Base-by-base conservation (phyloP, 2,797 vertebrate genomes). In the Danio jaintianensis region DNA sequence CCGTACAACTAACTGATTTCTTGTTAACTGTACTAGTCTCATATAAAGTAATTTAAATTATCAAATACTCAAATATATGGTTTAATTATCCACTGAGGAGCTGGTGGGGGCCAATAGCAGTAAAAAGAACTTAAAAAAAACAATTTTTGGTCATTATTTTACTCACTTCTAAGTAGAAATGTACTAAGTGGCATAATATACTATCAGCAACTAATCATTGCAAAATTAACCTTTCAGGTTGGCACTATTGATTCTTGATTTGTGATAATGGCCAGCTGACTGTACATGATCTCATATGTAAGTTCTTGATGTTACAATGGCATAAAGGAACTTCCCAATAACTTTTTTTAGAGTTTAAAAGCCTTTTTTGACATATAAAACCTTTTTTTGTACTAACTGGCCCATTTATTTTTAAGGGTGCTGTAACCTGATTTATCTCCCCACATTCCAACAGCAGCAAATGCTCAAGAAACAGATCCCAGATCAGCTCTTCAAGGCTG, bases 401-500 rank as follows among this genome's bases (percentile, higher is more conserved):
- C 45, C 42, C 20, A 6, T 56, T 76, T n/a, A 5, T 50, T 50
- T 69, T 42, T 61, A 70, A 61, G 1, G 29, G n/a, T 20, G 36
- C 42, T 78, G 55, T 9, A 59, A 78, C 22, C 13, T 11, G n/a
- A 59, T 68, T 69, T 78, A 59, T 70, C 66, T 71, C 47, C 9
- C 15, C 36, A 50, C 55, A 70, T 61, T 70, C 66, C 55, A 61
- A 40, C 42, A 69, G 20, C 71, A 73, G 20, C 42, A 73, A 73
- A 42, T 59, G 38, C 48, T 63, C 22, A 43, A 53, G 59, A 64
- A 72, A 64, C 69, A 55, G 59, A 47, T 56, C 48, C 56, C 7
- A 16, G 59, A 66, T 78, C 82, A 72, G 29, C 52, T 38, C 16
- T 52, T 48, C 6, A 68, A 67, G 53, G 52, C 74, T 69, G 55